phyloP scores from a whole-genome alignment of 92 coral and sea anemone genomes.

The Phenganax subtilis region DNA sequence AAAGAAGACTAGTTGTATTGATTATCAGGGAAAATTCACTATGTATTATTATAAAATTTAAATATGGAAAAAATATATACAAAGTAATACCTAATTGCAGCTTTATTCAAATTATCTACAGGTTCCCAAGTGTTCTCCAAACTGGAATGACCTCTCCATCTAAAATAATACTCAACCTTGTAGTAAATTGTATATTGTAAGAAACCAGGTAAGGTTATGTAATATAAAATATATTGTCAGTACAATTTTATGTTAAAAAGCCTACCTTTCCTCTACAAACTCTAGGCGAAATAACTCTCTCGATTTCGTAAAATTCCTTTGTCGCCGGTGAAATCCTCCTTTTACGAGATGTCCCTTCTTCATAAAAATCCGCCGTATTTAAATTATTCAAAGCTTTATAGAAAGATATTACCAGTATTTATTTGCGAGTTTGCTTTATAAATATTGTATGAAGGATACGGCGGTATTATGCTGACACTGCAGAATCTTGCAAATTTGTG shows the following conservation, averaged over 20 bases:
- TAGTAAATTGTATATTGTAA: neutral
- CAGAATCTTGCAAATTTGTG: neutral
- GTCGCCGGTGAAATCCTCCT: neutral
- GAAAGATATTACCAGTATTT: neutral
- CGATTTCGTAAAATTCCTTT: neutral
- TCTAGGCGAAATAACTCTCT: neutral
- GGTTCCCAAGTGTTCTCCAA: neutral
- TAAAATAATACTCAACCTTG: neutral
- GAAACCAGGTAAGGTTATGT: neutral
- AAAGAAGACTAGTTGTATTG: neutral
- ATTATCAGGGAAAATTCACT: too few species aligned
- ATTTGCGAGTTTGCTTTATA: neutral
- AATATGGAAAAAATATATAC: neutral
- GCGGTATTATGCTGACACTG: neutral
- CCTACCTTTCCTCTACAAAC: neutral
- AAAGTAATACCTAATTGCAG: neutral
- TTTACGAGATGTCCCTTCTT: neutral
- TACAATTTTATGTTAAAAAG: neutral
- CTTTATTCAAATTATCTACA: neutral
- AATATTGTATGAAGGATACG: neutral
- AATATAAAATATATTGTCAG: neutral
- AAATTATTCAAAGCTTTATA: neutral
- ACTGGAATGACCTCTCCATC: neutral
- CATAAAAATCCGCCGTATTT: neutral
- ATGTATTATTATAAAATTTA: too few species aligned